Evolutionary conservation across 2,113 vertebrate species (phyloP).

Genomic region (Marmota monax): DNA sequence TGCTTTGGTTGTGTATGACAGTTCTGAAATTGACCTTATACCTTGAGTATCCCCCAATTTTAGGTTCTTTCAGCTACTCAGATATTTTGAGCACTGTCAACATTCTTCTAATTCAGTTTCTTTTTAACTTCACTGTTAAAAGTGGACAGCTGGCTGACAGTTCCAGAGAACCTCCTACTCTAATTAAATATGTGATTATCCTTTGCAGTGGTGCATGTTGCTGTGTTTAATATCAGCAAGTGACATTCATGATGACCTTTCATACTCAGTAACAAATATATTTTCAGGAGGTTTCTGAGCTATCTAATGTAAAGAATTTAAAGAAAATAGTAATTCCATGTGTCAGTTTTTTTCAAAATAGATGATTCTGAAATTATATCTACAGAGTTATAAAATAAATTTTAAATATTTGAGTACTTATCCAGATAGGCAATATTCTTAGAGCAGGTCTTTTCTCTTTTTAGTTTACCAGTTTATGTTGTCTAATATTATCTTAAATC

Average conservation of each 20-base stretch:
- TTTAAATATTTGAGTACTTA: constrained; percentile 24
- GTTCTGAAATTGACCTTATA: background rate
- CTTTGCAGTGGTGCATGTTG: constrained; percentile 55
- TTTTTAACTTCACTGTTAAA: constrained; percentile 62
- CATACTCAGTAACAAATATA: constrained; percentile 63
- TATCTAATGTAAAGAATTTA: background rate
- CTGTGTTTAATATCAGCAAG: constrained; percentile 66
- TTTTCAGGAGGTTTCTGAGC: constrained; percentile 54
- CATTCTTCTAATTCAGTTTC: constrained; percentile 5
- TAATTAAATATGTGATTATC: constrained; percentile 77
- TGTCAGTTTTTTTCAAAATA: constrained; percentile 15
- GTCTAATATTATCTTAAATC: background rate
- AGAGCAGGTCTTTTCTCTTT: background rate
- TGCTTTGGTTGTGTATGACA: background rate
- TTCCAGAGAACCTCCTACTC: constrained; percentile 72
- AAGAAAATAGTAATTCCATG: constrained; percentile 20
- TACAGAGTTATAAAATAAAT: background rate
- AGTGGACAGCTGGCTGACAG: constrained; percentile 77
- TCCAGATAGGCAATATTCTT: background rate
- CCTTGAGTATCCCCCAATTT: background rate
- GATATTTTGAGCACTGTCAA: background rate
- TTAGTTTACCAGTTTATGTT: background rate
- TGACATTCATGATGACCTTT: constrained; percentile 71
- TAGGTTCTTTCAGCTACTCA: background rate
- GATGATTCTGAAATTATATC: background rate